Evolutionary conservation across 2,888 invertebrate genomes (phyloP), one percentile per base, ranked within the genome.

Genomic region (Hedychridium roseum): DNA sequence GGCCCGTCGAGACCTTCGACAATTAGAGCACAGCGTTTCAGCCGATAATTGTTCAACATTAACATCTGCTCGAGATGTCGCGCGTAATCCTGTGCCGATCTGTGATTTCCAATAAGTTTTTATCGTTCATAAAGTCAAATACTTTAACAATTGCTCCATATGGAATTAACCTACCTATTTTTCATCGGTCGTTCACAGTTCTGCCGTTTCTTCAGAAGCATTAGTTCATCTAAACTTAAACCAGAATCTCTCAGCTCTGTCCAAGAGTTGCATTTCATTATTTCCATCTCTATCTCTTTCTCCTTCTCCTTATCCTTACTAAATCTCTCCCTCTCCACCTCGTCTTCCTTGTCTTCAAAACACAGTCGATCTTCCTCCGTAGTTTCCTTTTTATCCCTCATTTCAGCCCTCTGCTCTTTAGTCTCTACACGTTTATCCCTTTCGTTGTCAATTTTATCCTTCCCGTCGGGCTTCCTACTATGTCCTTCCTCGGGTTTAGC

Each of bases 31-130:
- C 54, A 64, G 9, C 78, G 69, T 41, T 64, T 67, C 7, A 64
- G 39, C 52, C 67, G 71, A 36, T 48, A 44, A 43, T 73, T 60
- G n/a, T 60, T 68, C n/a, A 74, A 45, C 66, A 78, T 68, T 45
- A 78, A 61, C 71, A 78, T 75, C 50, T 78, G 74, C 16, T 75
- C 70, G 6, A 73, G 63, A 54, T 68, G 65, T 32, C 66, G 68
- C 17, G 59, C 40, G 43, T 71, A 78, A 60, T 78, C 78, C 47
- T 78, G 66, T 2, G 63, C 50, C 26, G 70, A 66, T 67, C 76
- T 78, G 50, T 36, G 60, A 50, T 43, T n/a, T n/a, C n/a, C n/a
- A n/a, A n/a, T n/a, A n/a, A n/a, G n/a, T n/a, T n/a, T n/a, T n/a
- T n/a, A n/a, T n/a, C n/a, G n/a, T n/a, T n/a, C n/a, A n/a, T n/a